phyloP scores from a whole-genome alignment of 2,888 invertebrate genomes.

The Pseudanteris insignis region DNA sequence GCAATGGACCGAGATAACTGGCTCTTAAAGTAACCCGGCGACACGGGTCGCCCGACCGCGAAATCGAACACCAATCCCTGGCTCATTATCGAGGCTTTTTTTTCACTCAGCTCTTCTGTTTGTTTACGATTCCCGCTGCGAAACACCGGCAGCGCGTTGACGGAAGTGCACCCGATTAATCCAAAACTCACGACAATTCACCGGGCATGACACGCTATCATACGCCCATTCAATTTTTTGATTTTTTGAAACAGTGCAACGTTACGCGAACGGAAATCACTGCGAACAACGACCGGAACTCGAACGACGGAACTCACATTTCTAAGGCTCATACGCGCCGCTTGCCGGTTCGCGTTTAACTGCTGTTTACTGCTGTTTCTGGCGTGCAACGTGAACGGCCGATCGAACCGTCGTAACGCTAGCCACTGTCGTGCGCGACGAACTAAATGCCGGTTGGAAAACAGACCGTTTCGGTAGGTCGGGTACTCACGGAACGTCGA shows the following conservation, averaged over 20 bases:
- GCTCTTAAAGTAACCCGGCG: conserved; percentile 69
- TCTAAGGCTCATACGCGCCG: conserved; percentile 1
- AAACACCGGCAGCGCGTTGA: neutral
- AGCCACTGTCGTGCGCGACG: conserved; percentile 3
- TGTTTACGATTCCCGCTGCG: no score
- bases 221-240: no score
- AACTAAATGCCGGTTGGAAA: conserved; percentile 16
- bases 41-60: conserved; percentile 59
- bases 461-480: conserved; percentile 31
- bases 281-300: neutral
- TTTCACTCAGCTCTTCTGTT: neutral
- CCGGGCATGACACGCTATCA: no score
- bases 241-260: no score
- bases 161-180: no score
- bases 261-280: no score
- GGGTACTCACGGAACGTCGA: conserved; percentile 13
- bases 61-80: conserved; percentile 51
- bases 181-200: no score
- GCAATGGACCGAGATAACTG: conserved; percentile 69
- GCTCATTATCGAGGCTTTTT: conserved; percentile 11
- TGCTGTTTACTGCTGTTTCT: neutral
- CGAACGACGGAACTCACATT: conserved; percentile 14
- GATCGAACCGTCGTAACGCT: no score
- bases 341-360: conserved; percentile 21
- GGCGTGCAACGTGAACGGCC: neutral